Conservation (phyloP, 2,888 invertebrate genomes). For the Dromius quadrimaculatus region DNA sequence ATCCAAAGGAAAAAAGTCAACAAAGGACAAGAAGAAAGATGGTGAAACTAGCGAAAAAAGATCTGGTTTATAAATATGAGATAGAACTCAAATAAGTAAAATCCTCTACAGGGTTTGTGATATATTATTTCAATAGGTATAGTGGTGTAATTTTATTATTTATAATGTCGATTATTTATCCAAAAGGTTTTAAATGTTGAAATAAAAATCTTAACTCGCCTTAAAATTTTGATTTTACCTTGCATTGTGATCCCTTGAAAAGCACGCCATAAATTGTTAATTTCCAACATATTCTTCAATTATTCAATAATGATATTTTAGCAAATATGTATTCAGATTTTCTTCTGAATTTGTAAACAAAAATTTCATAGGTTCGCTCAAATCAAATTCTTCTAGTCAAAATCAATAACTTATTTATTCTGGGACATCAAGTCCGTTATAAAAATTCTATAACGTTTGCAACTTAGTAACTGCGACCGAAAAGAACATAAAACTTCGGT, state of each 20-base stretch:
- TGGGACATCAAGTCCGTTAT: conserved; percentile 10
- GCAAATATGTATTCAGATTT: no score
- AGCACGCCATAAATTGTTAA: neutral
- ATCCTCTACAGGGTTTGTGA: no score
- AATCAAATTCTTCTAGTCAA: no score
- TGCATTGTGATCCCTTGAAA: neutral
- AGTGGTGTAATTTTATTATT: conserved; percentile 1
- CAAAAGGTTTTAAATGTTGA: neutral
- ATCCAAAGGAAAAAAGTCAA: neutral
- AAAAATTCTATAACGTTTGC: conserved; percentile 22
- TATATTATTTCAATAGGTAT: neutral
- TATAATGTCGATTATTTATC: neutral
- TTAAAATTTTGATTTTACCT: neutral
- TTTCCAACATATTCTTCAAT: no score
- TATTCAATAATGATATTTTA: no score
- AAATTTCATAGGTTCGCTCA: no score
- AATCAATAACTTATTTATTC: conserved; percentile 44
- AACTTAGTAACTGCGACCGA: conserved; percentile 93
- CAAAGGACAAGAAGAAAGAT: neutral
- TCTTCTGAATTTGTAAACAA: no score
- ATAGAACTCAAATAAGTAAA: no score
- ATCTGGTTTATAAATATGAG: neutral
- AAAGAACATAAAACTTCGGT: conserved; percentile 89
- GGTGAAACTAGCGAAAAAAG: neutral
- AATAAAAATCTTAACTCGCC: neutral